Conservation (phyloP, 2,888 invertebrate genomes). For the Mycalesis mineus region DNA sequence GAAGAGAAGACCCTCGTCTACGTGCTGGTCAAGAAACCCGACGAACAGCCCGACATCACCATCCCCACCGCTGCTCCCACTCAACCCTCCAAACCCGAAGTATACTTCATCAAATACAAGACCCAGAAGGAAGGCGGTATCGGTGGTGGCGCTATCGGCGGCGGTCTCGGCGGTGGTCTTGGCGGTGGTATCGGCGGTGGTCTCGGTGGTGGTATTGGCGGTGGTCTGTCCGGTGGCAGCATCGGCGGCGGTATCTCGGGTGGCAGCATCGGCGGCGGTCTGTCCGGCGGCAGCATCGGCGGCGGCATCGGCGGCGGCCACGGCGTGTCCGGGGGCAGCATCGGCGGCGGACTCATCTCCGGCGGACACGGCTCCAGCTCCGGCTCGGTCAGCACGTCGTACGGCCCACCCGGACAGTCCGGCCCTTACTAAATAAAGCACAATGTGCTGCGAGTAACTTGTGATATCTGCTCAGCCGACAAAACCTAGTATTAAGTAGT, state of each 20-base stretch:
- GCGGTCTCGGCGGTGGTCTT: conserved; percentile 42
- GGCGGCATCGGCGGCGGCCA: conserved; percentile 46
- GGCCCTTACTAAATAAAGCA: conserved; percentile 80
- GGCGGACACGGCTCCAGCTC: conserved; percentile 45
- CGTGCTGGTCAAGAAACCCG: conserved; percentile 89
- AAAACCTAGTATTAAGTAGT: conserved; percentile 71
- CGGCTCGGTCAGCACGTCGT: conserved; percentile 74
- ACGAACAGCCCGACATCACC: conserved; percentile 88
- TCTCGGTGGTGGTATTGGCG: conserved; percentile 35
- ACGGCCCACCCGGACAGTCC: conserved; percentile 83
- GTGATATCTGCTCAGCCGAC: conserved; percentile 76
- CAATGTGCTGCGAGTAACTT: conserved; percentile 48
- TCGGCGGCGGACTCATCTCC: conserved; percentile 47
- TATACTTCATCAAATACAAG: conserved; percentile 91
- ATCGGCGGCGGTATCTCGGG: conserved; percentile 38
- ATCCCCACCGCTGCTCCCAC: conserved; percentile 85
- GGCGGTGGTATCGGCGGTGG: conserved; percentile 36
- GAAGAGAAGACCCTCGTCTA: conserved; percentile 89
- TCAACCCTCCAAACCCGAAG: conserved; percentile 88
- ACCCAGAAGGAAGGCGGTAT: conserved; percentile 79
- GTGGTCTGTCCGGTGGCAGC: conserved; percentile 35
- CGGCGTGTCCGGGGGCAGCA: conserved; percentile 43
- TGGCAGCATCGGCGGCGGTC: conserved; percentile 45
- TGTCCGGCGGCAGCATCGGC: conserved; percentile 42
- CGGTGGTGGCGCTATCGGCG: conserved; percentile 45